These are phyloP conservation scores for Ictalurus furcatus DNA, from an alignment of 2,113 vertebrate species.

Conservation along the genomic window DNA sequence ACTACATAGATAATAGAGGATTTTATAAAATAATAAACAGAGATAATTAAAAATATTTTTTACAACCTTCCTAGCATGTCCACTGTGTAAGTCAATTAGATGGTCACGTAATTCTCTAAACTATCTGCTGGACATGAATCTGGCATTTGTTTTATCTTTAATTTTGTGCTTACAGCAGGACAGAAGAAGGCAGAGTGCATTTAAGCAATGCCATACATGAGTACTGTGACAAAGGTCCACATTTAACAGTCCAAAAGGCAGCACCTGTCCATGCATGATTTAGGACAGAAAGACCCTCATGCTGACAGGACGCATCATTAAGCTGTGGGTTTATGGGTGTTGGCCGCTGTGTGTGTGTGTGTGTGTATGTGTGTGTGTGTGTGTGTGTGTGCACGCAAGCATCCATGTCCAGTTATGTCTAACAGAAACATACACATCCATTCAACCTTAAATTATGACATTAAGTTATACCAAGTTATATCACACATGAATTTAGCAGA, in stretches of 20 bases:
- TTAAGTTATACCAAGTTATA: no score
- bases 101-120: not conserved
- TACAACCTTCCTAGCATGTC: not conserved
- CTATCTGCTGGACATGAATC: not conserved
- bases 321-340: slow-evolving; percentile 14
- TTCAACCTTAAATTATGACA: not conserved
- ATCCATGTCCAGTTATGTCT: not conserved
- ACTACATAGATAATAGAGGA: not conserved
- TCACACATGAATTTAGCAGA: no score
- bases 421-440: not conserved
- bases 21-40: not conserved
- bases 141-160: not conserved
- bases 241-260: slow-evolving; percentile 14
- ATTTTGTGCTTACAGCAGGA: slow-evolving; percentile 3
- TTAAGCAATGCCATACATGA: slow-evolving; percentile 25
- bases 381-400: no score
- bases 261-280: slow-evolving; percentile 40
- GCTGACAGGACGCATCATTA: slow-evolving; percentile 34
- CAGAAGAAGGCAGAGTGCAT: slow-evolving; percentile 17
- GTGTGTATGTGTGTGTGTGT: no score
- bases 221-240: slow-evolving; percentile 17
- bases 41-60: not conserved
- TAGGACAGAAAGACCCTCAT: slow-evolving; percentile 22
- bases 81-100: not conserved
- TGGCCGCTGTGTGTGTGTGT: slow-evolving; percentile 5